Percentiles rank a stretch among this genome's conserved stretches.
Conservation (phyloP, 2,888 invertebrate species). For the Apamea anceps region DNA sequence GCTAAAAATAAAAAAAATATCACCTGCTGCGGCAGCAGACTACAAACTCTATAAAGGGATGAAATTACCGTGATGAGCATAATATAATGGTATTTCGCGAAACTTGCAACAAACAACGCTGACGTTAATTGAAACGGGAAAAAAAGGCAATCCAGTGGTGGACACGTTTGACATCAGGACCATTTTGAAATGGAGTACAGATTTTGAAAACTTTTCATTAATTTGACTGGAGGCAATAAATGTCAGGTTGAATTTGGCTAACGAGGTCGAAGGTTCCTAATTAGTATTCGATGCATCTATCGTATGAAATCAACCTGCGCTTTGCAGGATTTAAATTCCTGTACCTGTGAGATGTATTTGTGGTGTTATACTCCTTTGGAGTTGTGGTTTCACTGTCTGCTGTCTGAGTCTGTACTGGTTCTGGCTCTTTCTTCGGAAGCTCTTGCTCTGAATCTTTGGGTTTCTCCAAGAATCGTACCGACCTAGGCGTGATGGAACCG, state of each 20-base stretch:
- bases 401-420: conserved; percentile 52
- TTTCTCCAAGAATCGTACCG: conserved; percentile 92
- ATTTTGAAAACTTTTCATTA: background rate
- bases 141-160: background rate
- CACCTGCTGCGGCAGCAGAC: background rate
- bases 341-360: conserved; percentile 78
- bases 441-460: conserved; percentile 83
- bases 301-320: background rate
- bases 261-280: background rate
- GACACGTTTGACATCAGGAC: background rate
- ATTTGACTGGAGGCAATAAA: background rate
- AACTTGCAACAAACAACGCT: background rate
- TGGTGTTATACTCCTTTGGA: conserved; percentile 73
- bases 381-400: conserved; percentile 70
- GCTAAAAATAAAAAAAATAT: background rate
- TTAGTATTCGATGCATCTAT: conserved; percentile 2
- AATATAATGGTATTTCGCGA: background rate
- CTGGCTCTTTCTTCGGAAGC: conserved; percentile 69
- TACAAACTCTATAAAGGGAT: background rate
- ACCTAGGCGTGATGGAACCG: conserved; percentile 90
- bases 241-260: background rate
- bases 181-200: background rate
- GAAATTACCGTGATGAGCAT: background rate
- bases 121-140: background rate
- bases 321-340: background rate